Conservation (phyloP, 1,140 invertebrate species). For the Hylaeus volcanicus region DNA sequence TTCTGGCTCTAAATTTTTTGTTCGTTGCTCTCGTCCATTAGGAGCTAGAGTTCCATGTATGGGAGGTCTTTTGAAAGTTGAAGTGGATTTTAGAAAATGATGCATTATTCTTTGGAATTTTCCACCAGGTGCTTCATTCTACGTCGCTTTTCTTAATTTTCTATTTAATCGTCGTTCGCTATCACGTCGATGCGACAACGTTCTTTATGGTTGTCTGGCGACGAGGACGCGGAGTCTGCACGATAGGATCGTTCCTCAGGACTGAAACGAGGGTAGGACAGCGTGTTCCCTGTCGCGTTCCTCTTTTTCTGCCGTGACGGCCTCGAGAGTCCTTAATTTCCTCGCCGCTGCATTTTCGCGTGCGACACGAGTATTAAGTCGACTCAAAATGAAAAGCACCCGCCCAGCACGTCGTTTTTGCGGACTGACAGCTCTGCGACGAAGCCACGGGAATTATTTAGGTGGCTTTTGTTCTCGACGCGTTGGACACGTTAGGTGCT, state of each 20-base stretch:
- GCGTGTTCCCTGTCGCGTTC: conserved; percentile 30
- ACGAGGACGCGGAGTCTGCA: conserved; percentile 7
- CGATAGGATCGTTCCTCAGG: conserved; percentile 33
- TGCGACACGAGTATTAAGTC: conserved; percentile 64
- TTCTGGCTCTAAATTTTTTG: no score
- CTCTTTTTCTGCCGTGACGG: conserved; percentile 56
- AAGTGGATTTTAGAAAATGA: neutral
- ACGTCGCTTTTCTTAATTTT: no score
- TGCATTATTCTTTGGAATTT: no score
- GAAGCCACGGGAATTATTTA: conserved; percentile 57
- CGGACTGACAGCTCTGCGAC: conserved; percentile 30
- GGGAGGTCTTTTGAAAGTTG: neutral
- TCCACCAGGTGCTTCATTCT: no score
- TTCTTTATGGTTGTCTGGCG: no score
- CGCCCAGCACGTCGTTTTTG: conserved; percentile 41
- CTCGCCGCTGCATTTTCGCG: conserved; percentile 62
- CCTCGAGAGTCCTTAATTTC: conserved; percentile 66
- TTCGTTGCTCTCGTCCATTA: neutral
- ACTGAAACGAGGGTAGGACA: conserved; percentile 53
- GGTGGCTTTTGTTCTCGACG: conserved; percentile 66
- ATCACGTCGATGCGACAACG: no score
- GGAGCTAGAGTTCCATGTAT: no score
- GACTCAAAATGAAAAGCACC: conserved; percentile 63
- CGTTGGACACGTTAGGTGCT: neutral
- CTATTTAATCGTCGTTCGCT: no score